Evolutionary conservation across 2,797 vertebrate genomes (phyloP).

Genomic region (Stomatorhinus walkeri): DNA sequence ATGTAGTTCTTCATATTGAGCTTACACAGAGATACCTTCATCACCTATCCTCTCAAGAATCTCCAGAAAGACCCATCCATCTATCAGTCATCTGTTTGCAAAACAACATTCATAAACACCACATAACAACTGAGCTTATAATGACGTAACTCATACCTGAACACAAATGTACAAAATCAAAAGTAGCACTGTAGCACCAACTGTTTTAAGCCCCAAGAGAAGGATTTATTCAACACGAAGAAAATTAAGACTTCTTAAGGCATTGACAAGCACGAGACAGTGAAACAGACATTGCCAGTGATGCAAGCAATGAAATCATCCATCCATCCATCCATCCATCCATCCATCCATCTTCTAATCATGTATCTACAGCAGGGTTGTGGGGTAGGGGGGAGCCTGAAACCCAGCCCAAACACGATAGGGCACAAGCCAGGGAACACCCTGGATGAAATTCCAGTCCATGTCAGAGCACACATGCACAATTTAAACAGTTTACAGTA

Average conservation of each 20-base stretch:
- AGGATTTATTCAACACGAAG: background rate
- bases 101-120: background rate
- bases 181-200: background rate
- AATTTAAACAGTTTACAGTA: background rate
- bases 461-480: background rate
- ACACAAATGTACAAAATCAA: background rate
- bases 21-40: background rate
- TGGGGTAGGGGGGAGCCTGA: background rate
- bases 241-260: constrained; percentile 5
- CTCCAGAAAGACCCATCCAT: background rate
- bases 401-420: background rate
- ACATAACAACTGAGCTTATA: background rate
- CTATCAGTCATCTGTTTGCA: background rate
- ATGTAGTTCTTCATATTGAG: background rate
- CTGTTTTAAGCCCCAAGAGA: background rate
- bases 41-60: background rate
- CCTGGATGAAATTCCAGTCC: background rate
- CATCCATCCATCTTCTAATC: background rate
- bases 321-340: background rate
- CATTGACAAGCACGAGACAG: background rate
- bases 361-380: background rate
- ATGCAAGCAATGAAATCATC: background rate
- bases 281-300: background rate
- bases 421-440: background rate
- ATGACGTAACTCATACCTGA: background rate